Conservation (phyloP, 2,888 invertebrate species). For the Pharmacophagus antenor region DNA sequence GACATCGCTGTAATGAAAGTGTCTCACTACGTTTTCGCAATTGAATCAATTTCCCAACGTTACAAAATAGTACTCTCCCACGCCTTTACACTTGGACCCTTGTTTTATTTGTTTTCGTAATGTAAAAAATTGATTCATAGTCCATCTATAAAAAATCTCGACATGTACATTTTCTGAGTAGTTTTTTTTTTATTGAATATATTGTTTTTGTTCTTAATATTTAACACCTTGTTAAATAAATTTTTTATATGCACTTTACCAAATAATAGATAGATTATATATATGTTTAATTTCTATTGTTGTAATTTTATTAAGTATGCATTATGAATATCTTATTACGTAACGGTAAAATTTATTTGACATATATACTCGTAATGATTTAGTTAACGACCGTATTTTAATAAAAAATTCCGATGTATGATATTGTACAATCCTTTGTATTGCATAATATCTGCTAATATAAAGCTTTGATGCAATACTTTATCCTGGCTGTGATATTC, state of each 20-base stretch:
- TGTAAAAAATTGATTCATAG: not conserved
- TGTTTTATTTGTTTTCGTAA: not conserved
- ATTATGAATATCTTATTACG: too few species aligned
- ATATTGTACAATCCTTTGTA: not conserved
- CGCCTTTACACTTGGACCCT: conserved; percentile 9
- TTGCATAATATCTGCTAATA: not conserved
- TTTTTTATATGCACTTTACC: too few species aligned
- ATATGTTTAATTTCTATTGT: too few species aligned
- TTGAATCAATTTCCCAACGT: conserved; percentile 58
- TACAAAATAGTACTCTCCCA: conserved; percentile 39
- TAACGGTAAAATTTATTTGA: too few species aligned
- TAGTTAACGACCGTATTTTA: too few species aligned
- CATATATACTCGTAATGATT: too few species aligned
- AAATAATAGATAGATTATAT: too few species aligned
- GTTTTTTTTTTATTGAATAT: not conserved
- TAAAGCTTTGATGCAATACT: not conserved
- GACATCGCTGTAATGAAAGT: conserved; percentile 73
- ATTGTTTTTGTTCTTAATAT: too few species aligned
- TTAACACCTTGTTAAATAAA: too few species aligned
- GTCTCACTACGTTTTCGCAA: conserved; percentile 65
- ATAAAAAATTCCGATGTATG: not conserved
- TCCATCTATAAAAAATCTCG: too few species aligned
- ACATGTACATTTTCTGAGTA: not conserved
- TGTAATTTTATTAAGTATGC: too few species aligned
- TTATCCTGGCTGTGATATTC: not conserved